Evolutionary conservation across 1,140 invertebrate genomes (phyloP).

Genomic region (Cherax destructor): DNA sequence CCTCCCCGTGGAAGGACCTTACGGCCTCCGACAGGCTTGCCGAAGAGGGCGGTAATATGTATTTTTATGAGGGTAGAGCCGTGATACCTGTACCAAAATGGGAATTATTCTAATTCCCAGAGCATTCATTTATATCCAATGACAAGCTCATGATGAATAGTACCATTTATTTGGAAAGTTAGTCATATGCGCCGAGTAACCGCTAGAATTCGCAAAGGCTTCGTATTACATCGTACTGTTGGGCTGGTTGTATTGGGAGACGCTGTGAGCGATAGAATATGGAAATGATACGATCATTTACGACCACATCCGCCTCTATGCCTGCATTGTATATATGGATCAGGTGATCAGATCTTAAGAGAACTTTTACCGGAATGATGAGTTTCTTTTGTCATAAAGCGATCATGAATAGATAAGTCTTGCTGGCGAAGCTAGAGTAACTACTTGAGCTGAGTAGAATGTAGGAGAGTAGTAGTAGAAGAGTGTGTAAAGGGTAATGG

Average conservation of each 20-base stretch:
- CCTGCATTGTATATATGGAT: constrained; percentile 70
- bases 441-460: neutral
- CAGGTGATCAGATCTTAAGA: constrained; percentile 66
- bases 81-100: constrained; percentile 66
- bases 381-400: constrained; percentile 43
- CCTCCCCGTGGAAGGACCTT: neutral
- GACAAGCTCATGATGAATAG: constrained; percentile 68
- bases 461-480: neutral
- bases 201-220: constrained; percentile 30
- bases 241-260: neutral
- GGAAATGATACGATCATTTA: constrained; percentile 65
- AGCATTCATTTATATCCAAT: constrained; percentile 70
- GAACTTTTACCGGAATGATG: constrained; percentile 57
- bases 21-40: neutral
- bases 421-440: neutral
- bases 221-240: constrained; percentile 51
- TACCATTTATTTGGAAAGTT: constrained; percentile 71
- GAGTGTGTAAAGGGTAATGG: neutral
- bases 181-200: constrained; percentile 54
- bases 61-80: constrained; percentile 64
- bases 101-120: constrained; percentile 70
- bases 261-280: constrained; percentile 52
- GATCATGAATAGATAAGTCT: constrained; percentile 29
- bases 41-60: constrained; percentile 52
- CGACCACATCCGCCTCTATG: constrained; percentile 46